Evolutionary conservation across 1,140 invertebrate species (phyloP), one percentile per base, ranked within the genome.

Genomic region (Hesperophylax magnus): DNA sequence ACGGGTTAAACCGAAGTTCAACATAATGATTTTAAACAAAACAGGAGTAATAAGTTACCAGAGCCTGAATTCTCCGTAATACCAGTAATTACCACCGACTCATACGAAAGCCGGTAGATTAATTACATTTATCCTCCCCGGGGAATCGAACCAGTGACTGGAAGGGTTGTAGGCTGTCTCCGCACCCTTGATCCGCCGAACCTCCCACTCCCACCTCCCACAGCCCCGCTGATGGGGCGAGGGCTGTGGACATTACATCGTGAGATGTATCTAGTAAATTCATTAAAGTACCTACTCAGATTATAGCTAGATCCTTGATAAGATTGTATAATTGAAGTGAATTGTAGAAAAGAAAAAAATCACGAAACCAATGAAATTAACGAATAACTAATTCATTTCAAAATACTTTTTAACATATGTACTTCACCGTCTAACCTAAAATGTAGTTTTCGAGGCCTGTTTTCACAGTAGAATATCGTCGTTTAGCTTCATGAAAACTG

Each of bases 201-300:
- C 18, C 47, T 20, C 52, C 22, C 71, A 15, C 52, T 15, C 18
- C n/a, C 31, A 63, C 74, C 53, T 39, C 54, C 56, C 74, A 27
- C 34, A 0, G 69, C 24, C 8, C 63, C 4, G 27, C 24, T 3
- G 34, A 24, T n/a, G 47, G 39, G 11, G 34, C 39, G 18, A 53
- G 39, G 69, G 69, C 34, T 47, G 47, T 47, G 67, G 39, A 52
- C 39, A 47, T 8, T 61, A 27, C 69, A 77, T 82, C 74, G 58
- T 80, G 78, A 65, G 75, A 60, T 82, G 79, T 82, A 76, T 79
- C 75, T 60, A 83, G 76, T 69, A 79, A 79, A 80, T 81, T 81
- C 82, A 76, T 83, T 79, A 78, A 80, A 78, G 71, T 83, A 60
- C n/a, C n/a, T n/a, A n/a, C 79, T 83, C 79, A 81, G 72, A 15